Conservation (phyloP, 2,888 invertebrate species). For the Crematogaster levior region DNA sequence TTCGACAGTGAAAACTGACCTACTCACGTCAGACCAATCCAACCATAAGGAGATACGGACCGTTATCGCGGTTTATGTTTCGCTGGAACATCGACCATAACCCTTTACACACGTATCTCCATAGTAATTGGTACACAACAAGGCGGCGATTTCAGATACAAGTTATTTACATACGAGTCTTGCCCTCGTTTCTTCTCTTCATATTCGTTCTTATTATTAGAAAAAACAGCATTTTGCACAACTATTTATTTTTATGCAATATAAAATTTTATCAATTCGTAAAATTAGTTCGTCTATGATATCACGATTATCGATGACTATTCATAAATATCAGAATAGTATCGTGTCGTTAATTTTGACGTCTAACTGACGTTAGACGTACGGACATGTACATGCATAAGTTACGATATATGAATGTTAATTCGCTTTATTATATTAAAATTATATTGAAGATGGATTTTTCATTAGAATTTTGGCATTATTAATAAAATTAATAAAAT, state of each 20-base stretch:
- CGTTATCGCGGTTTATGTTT: constrained; percentile 71
- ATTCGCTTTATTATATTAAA: constrained; percentile 16
- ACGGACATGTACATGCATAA: constrained; percentile 1
- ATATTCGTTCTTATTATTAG: neutral
- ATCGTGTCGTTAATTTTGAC: neutral
- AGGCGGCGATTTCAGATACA: constrained; percentile 72
- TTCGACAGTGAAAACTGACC: constrained; percentile 54
- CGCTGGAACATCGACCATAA: constrained; percentile 59
- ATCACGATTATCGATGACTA: neutral
- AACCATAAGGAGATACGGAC: constrained; percentile 67
- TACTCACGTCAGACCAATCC: constrained; percentile 50
- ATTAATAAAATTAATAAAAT: constrained; percentile 34
- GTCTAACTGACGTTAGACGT: neutral
- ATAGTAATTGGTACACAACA: constrained; percentile 74
- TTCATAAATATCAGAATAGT: neutral
- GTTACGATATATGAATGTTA: neutral
- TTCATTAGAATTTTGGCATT: neutral
- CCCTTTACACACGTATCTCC: constrained; percentile 72
- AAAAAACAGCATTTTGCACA: neutral
- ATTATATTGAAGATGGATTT: constrained; percentile 1
- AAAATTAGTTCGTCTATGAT: neutral
- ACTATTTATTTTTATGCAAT: neutral
- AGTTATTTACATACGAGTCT: constrained; percentile 59
- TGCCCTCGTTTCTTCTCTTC: neutral
- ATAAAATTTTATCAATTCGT: constrained; percentile 21